Percentiles rank a stretch among this genome's conserved stretches.
Conservation (phyloP, 2,113 vertebrate species). For the Nothoprocta perdicaria region DNA sequence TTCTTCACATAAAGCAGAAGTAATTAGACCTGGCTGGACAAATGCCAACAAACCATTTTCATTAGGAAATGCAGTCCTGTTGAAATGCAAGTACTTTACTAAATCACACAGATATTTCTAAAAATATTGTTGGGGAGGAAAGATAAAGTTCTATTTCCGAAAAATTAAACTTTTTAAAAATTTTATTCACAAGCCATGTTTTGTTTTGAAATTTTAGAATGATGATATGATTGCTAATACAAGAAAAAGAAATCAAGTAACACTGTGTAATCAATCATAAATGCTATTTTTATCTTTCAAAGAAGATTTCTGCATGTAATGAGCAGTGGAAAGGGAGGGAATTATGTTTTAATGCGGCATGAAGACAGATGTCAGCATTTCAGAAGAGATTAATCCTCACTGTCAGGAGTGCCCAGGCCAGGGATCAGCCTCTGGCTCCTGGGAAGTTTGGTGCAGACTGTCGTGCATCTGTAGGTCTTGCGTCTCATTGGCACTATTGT, state of each 20-base stretch:
- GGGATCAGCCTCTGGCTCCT: neutral
- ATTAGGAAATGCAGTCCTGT: neutral
- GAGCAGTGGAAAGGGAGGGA: neutral
- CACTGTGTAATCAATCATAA: neutral
- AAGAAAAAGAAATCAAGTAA: neutral
- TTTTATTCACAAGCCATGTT: neutral
- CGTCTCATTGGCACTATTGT: neutral
- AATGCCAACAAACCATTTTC: neutral
- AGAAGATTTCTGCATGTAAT: neutral
- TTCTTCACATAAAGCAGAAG: constrained; percentile 2
- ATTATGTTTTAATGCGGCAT: neutral
- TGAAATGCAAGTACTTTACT: neutral
- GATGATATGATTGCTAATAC: neutral
- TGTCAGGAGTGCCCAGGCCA: neutral
- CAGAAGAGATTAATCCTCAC: neutral
- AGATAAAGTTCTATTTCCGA: neutral
- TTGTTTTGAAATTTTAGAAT: neutral
- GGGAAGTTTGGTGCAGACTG: neutral
- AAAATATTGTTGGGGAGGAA: neutral
- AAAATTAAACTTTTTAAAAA: neutral
- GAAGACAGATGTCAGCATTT: constrained; percentile 14
- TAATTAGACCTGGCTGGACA: neutral
- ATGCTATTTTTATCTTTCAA: neutral
- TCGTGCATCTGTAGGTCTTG: neutral
- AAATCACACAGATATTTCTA: neutral